A percentile compares a stretch with the other conserved stretches of the same genome.
phyloP scores from a whole-genome alignment of 2,113 vertebrate species.

The Cheilinus undulatus region DNA sequence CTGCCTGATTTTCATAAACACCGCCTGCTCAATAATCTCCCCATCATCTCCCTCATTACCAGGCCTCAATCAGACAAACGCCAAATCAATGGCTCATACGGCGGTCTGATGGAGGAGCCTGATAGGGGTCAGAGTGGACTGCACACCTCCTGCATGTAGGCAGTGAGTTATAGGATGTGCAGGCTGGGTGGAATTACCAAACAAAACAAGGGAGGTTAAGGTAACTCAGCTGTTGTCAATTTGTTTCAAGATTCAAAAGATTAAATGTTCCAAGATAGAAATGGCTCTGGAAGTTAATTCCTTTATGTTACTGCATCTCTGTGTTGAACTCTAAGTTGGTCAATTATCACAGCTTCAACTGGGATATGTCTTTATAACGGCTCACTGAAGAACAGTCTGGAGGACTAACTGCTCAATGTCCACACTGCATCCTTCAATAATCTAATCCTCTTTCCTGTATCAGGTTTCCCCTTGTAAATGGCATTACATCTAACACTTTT shows the following conservation, averaged over 20 bases:
- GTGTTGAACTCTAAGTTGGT: background rate
- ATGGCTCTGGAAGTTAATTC: background rate
- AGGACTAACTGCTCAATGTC: background rate
- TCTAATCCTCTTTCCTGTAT: too few relatives aligned
- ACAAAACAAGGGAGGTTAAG: slow-evolving; percentile 21
- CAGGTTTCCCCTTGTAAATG: too few relatives aligned
- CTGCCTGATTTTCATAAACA: slow-evolving; percentile 62
- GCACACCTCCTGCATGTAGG: slow-evolving; percentile 25
- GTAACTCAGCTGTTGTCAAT: slow-evolving; percentile 10
- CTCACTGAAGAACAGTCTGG: background rate
- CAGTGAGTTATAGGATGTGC: slow-evolving; percentile 10
- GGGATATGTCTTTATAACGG: background rate
- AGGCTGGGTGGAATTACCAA: slow-evolving; percentile 12
- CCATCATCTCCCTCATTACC: slow-evolving; percentile 72
- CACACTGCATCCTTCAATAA: too few relatives aligned
- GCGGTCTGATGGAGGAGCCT: slow-evolving; percentile 44
- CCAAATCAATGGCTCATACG: slow-evolving; percentile 68
- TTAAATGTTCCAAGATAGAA: slow-evolving; percentile 9
- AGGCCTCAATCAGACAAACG: slow-evolving; percentile 64
- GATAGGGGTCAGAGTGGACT: slow-evolving; percentile 62
- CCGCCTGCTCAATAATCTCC: slow-evolving; percentile 69
- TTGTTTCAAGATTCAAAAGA: slow-evolving; percentile 12
- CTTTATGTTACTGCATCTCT: background rate
- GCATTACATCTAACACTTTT: too few relatives aligned
- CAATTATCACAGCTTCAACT: background rate